These are phyloP conservation scores for Morbakka virulenta DNA, from an alignment of 30 jellyfish, hydroid and myxozoan genomes.

Conservation along the genomic window DNA sequence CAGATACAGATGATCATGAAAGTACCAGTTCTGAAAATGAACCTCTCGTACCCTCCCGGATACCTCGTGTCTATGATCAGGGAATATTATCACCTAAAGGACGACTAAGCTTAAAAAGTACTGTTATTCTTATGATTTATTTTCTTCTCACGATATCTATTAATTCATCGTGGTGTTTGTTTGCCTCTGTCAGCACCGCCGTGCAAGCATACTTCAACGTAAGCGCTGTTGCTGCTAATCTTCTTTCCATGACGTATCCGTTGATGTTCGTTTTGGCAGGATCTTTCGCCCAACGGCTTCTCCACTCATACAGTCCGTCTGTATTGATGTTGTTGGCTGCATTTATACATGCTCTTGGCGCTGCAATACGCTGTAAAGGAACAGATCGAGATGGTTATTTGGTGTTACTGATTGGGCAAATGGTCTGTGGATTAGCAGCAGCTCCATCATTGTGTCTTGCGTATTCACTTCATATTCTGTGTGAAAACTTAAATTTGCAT, in stretches of 20 bases:
- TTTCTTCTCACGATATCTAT: constrained; percentile 3
- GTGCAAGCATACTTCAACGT: constrained; percentile 14
- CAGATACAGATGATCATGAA: not conserved
- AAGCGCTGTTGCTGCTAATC: not conserved
- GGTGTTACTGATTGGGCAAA: constrained; percentile 14
- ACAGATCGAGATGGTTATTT: constrained; percentile 24
- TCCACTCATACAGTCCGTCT: not conserved
- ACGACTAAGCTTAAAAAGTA: constrained; percentile 18
- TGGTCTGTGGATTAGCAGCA: constrained; percentile 3
- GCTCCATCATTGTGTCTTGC: constrained; percentile 6
- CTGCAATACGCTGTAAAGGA: constrained; percentile 44
- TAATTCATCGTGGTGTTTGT: constrained; percentile 32
- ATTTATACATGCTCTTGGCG: constrained; percentile 47
- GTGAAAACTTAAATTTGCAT: not conserved
- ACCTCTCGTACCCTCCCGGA: not conserved
- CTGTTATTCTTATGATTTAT: constrained; percentile 13
- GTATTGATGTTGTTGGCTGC: constrained; percentile 29
- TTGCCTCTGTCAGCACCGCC: constrained; percentile 8
- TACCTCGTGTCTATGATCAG: not conserved
- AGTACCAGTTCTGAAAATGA: constrained; percentile 1
- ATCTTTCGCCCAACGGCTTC: not conserved
- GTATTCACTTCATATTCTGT: not conserved
- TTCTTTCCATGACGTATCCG: constrained; percentile 2
- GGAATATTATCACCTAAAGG: not conserved
- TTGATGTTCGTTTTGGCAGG: not conserved